Evolutionary conservation across 1,140 invertebrate genomes (phyloP), one percentile per base, ranked within the genome.

Genomic region (Rhopalosiphum padi): DNA sequence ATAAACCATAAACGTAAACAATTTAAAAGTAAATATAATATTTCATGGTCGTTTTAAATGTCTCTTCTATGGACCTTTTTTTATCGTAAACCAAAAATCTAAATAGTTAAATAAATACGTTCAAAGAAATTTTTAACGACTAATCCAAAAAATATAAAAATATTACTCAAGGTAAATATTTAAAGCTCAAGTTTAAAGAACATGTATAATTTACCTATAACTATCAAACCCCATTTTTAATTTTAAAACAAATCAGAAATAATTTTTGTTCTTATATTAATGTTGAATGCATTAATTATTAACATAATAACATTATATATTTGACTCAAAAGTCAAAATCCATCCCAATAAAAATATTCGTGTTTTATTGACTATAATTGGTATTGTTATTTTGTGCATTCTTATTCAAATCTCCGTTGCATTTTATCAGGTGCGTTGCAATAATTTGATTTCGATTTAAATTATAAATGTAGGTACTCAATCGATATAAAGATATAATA

Each of bases 21-120:
- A 83, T 41, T 35, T 25, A 25, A 85, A 77, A n/a, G 15, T 77
- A 77, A n/a, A 77, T n/a, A 85, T 85, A 85, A 85, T 85, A 85
- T 85, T 43, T 85, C 37, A 85, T 23, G 23, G 41, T 85, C 83
- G 23, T 43, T 85, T 85, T 25, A 18, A 77, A 30, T 18, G 30
- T 85, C 37, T 85, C 37, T 43, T 41, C 23, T 4, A 41, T 37
- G 83, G 23, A 2, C 7, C 41, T 41, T 41, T 41, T 8, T 85
- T 11, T 43, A 11, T 43, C 1, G 23, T 43, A 25, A 85, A 83
- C 60, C 30, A 11, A 85, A 41, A 25, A 85, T 85, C 8, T 2
- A 41, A 85, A 43, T 22, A 85, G 30, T 85, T 85, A 9, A 41
- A 25, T 41, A 41, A 68, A n/a, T 77, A 77, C 60, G 15, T n/a